Base-by-base conservation (phyloP, 2,888 invertebrate genomes). In the Troilus luridus region DNA sequence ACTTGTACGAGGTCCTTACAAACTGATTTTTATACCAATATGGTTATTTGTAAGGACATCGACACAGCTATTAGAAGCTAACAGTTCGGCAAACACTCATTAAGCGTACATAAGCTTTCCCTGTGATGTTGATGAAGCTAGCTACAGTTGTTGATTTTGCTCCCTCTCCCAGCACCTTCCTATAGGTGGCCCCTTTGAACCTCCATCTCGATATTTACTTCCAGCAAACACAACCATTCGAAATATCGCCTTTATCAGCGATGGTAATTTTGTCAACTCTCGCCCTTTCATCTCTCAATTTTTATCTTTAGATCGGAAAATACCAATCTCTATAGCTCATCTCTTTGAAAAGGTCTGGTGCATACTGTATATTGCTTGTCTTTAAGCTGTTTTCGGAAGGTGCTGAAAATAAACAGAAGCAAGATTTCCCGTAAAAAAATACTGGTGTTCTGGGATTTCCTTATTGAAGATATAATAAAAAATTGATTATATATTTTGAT, bases 111-210 rank as follows among this genome's bases (percentile, higher is more conserved):
- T 77, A 41, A 77, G 17, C 72, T 77, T 17, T 14, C 17, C 9
- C 41, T 27, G 14, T 77, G 72, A 77, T 77, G 72, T 77, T 77
- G 72, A 77, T 77, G 72, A 77, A 77, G 72, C 27, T 17, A 77
- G 21, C 72, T 7, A 2, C 24, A 14, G 67, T 11, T 77, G 72
- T 77, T 77, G 72, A 77, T 77, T 77, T 77, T 41, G 27, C 72
- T 41, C 17, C 72, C 72, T 19, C 19, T 8, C 19, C 72, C 27
- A 41, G 17, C 72, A 77, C 27, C 41, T 41, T 5, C 24, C 41
- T 8, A 8, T 77, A 77, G 72, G 14, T 77, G 72, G 72, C 10
- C 8, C 41, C 72, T 77, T 77, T 77, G 72, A 77, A 77, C 72
- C 17, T 77, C 8, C 7, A 41, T 41, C 41, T 77, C 72, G 72